Base-by-base conservation (phyloP, 2,888 invertebrate species). In the Stenodera caucasica region DNA sequence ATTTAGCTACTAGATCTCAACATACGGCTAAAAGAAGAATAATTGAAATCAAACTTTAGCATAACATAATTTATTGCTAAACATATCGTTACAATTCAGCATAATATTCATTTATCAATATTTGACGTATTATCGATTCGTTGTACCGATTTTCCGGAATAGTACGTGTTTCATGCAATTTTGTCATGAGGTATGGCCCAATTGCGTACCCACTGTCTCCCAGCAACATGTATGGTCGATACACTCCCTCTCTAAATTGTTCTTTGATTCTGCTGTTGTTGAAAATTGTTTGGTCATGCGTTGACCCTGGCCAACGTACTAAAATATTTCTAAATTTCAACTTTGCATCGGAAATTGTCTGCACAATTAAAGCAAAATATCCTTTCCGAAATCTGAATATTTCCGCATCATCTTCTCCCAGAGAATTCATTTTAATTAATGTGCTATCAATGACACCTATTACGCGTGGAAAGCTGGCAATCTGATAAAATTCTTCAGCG, bases 221-320 rank as follows among this genome's bases (percentile, higher is more conserved):
- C 11, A 60, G 2, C 30, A 60, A 32, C 9, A 58, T 21, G 26
- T 52, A 60, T 29, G 15, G 9, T 14, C 60, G 52, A 29, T 52
- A 60, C 15, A 57, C 57, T 29, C 35, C 33, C 23, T 58, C 52
- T n/a, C n/a, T n/a, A 40, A 58, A 60, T 5, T 60, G 14, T 15
- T 6, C 1, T 37, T 58, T 58, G 29, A 72, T 45, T 2, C 52
- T 58, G 8, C 62, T 70, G 60, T 72, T 70, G 61, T 72, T 40
- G 40, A 54, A 54, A 26, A 54, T 40, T 14, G 54, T 54, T 37
- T 35, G 32, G 26, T 54, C 40, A 54, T 54, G 23, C 8, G 14
- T 7, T n/a, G 40, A 54, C 2, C 54, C 54, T 6, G 54, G 40
- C 54, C 54, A 40, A 15, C 54, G 6, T 54, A 40, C 54, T 14